These are phyloP conservation scores for Ectobius pallidus DNA, from an alignment of 2,888 invertebrate genomes.

Conservation along the genomic window DNA sequence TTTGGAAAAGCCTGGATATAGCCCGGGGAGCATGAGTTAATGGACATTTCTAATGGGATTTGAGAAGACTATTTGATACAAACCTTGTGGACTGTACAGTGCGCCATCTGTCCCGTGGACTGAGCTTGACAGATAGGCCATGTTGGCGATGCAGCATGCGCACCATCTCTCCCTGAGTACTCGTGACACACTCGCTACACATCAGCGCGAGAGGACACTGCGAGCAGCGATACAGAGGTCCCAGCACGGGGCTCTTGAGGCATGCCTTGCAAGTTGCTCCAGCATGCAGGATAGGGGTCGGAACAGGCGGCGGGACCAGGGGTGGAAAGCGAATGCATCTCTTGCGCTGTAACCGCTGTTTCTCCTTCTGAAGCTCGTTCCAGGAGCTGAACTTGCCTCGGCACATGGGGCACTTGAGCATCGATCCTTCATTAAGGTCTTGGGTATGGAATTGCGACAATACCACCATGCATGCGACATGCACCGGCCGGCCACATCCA, in stretches of 20 bases:
- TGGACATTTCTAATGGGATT: no score
- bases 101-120: no score
- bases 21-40: no score
- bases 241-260: conserved; percentile 36
- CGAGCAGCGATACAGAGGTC: conserved; percentile 42
- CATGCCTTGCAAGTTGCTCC: not conserved
- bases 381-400: conserved; percentile 41
- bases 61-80: no score
- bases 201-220: conserved; percentile 41
- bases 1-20: no score
- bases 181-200: conserved; percentile 36
- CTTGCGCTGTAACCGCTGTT: no score
- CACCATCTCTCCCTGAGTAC: conserved; percentile 5
- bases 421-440: not conserved
- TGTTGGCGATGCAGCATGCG: conserved; percentile 35
- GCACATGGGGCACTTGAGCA: conserved; percentile 45
- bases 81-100: no score
- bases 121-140: conserved; percentile 38
- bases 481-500: conserved; percentile 45
- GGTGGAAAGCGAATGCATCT: not conserved
- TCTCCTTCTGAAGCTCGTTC: not conserved
- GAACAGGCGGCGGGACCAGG: not conserved
- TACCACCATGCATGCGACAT: conserved; percentile 44
- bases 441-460: conserved; percentile 35
- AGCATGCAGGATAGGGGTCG: not conserved